Base-by-base conservation (phyloP, 2,113 vertebrate genomes). In the Choloepus hoffmanni region DNA sequence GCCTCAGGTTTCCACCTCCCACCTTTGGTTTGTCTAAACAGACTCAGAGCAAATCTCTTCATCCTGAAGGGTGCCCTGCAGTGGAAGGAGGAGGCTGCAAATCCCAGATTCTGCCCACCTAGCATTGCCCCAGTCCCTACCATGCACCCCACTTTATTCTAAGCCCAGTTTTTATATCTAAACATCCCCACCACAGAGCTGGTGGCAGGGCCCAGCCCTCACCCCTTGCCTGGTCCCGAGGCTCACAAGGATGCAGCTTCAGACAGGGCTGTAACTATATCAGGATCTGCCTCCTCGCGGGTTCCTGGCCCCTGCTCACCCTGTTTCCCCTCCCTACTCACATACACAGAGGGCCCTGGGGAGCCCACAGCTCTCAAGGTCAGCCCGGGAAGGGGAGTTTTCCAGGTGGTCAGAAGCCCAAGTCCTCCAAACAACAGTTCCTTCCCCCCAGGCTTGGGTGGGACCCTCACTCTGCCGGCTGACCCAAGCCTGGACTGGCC, bases 401-500 rank as follows among this genome's bases (percentile, higher is more conserved):
- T 85, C 92, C 92, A 93, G 87, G 65, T 74, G 65, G 77, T 79
- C 85, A 65, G 90, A 76, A 53, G 21, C 55, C 43, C 0, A 1
- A 87, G 79, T 77, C 45, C 65, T 85, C n/a, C 53, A 65, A 89
- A 86, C 65, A 63, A 85, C 58, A 28, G 50, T 63, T 28, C 67
- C 60, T 70, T 81, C 68, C 95, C 93, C 62, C 11, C 4, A 28
- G 84, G 95, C 83, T 30, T 21, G 74, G 86, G 92, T 33, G 86
- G 83, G 50, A 83, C 55, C 55, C 91, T 72, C 70, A 15, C 88
- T 95, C 95, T 85, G 40, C 73, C 12, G 40, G 78, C 82, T 89
- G 94, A 94, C 96, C 92, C 76, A 60, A 50, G 76, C 40, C 50
- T 40, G 78, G 82, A 68, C 89, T 60, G 68, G 78, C 89, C 2